A percentile compares a stretch with the other conserved stretches of the same genome.
Evolutionary conservation across 2,113 vertebrate species (phyloP).

Genomic region (Oxyura jamaicensis): DNA sequence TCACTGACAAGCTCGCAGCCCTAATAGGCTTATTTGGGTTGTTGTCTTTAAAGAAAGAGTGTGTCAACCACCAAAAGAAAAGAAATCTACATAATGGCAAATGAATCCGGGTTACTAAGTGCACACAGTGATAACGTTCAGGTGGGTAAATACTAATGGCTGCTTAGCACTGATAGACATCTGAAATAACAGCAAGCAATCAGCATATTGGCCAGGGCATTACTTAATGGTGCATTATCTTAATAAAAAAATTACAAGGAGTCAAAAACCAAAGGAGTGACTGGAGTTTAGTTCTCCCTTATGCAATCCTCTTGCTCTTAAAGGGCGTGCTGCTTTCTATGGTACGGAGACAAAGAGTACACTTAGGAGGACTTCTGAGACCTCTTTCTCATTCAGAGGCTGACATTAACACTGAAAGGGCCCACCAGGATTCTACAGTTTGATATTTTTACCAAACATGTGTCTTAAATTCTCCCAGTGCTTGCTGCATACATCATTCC

Average conservation of each 20-base stretch:
- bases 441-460: background rate
- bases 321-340: background rate
- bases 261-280: background rate
- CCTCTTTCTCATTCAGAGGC: background rate
- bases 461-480: background rate
- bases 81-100: constrained; percentile 22
- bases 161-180: background rate
- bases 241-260: background rate
- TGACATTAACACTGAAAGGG: background rate
- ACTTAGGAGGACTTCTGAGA: background rate
- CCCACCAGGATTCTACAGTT: background rate
- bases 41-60: constrained; percentile 30
- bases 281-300: background rate
- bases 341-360: rapidly evolving
- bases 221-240: background rate
- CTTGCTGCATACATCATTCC: background rate
- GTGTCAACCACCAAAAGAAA: background rate
- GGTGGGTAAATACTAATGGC: constrained; percentile 57
- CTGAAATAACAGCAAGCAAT: background rate
- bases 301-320: background rate
- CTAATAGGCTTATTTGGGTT: background rate
- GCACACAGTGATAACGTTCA: constrained; percentile 24
- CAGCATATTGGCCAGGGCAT: background rate
- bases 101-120: constrained; percentile 24
- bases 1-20: background rate